Base-by-base conservation (phyloP, 2,888 invertebrate genomes). In the Chrysolina americana region DNA sequence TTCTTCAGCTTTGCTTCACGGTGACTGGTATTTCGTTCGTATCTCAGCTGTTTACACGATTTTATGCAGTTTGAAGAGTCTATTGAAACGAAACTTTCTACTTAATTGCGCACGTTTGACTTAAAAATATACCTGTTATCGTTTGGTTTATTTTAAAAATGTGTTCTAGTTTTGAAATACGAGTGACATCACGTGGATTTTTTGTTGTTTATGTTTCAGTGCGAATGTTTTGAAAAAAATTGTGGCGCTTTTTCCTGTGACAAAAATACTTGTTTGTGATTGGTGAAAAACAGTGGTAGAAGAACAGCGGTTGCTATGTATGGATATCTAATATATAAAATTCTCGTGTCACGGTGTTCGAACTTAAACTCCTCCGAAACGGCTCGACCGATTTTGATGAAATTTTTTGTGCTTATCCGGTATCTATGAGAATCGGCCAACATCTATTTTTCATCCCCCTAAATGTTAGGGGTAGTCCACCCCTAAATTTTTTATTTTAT, bases 231-330 rank as follows among this genome's bases (percentile, higher is more conserved):
- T 21, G 15, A 15, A 15, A 68, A 36, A 44, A 19, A 23, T 71
- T 64, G 65, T 72, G 69, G 65, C 48, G 68, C 36, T 69, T n/a
- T 63, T 70, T 62, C 59, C 65, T 70, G 64, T 78, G 73, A 71
- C 72, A 66, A 72, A 71, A 68, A 66, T 69, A 63, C 48, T 76
- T 75, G 72, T 63, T 70, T 71, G 64, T 66, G 47, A 63, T 63
- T 71, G 48, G 28, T 71, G 48, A 53, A 65, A 65, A 21, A 17
- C 36, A 19, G n/a, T 19, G 11, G 23, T 21, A 15, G 28, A 36
- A 28, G 23, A 41, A 23, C 23, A 11, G n/a, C 5, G 21, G 47
- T 76, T 66, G 74, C 21, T 70, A 82, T 82, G 83, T 83, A 83
- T 73, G 79, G 77, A 75, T 83, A 83, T n/a, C n/a, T n/a, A n/a